Percentiles rank a stretch among this genome's conserved stretches.
Conservation (phyloP, 2,113 vertebrate species). For the Apaloderma vittatum region DNA sequence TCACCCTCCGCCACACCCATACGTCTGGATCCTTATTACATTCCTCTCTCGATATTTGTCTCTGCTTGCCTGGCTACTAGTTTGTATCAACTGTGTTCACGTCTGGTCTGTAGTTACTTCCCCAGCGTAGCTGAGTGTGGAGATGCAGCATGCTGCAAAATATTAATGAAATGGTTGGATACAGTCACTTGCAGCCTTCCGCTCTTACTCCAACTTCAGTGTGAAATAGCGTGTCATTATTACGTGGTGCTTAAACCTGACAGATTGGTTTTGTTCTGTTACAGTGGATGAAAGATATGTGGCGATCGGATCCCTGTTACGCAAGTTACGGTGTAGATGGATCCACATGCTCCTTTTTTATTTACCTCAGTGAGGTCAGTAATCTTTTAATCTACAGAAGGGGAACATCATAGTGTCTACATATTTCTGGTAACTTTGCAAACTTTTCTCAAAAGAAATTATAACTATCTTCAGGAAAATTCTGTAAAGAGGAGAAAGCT, state of each 20-base stretch:
- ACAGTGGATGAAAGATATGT: conserved; percentile 99
- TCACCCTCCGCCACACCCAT: neutral
- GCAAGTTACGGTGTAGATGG: conserved; percentile 94
- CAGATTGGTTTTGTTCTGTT: conserved; percentile 19
- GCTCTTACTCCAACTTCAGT: neutral
- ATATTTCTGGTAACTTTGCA: neutral
- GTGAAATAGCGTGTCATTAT: neutral
- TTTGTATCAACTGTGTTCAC: neutral
- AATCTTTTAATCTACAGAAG: neutral
- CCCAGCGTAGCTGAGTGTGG: neutral
- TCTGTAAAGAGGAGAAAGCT: neutral
- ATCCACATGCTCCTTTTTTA: conserved; percentile 96
- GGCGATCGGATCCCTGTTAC: conserved; percentile 95
- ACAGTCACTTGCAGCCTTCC: neutral
- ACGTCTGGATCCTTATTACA: neutral
- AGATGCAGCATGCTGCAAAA: neutral
- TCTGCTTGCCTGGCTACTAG: conserved; percentile 6
- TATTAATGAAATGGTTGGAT: neutral
- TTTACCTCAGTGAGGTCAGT: conserved; percentile 99
- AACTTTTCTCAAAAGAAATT: neutral
- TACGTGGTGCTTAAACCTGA: neutral
- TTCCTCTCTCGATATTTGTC: neutral
- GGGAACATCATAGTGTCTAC: neutral
- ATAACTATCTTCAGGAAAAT: neutral
- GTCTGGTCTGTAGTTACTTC: neutral